Evolutionary conservation across 64 coral and sea anemone genomes (phyloP).

Genomic region (Cladopsammia gracilis): DNA sequence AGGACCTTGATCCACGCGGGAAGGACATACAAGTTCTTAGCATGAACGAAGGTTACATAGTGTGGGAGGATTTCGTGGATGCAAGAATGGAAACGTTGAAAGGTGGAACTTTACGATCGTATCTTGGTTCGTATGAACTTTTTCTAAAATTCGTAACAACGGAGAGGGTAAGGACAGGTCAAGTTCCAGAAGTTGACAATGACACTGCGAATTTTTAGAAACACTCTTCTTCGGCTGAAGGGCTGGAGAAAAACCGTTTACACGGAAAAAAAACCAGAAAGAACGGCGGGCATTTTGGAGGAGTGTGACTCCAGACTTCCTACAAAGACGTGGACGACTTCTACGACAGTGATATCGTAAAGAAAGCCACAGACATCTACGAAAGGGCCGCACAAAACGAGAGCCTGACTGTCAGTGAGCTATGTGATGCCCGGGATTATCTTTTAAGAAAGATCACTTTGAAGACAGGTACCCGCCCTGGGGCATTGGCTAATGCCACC

Average conservation of each 20-base stretch:
- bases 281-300: not conserved
- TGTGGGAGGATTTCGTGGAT: not conserved
- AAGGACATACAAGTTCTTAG: not conserved
- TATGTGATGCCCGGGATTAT: not conserved
- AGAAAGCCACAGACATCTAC: not conserved
- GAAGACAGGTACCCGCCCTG: constrained; percentile 7
- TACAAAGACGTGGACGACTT: not conserved
- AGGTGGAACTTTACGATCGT: not conserved
- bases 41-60: not conserved
- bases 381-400: not conserved
- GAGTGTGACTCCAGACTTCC: not conserved
- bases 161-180: not conserved
- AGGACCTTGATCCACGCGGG: not conserved
- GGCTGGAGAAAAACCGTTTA: not conserved
- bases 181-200: not conserved
- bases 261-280: not conserved
- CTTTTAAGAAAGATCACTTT: not conserved
- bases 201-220: not conserved
- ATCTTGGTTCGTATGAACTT: not conserved
- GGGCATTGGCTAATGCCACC: not conserved
- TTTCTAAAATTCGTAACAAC: not conserved
- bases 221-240: not conserved
- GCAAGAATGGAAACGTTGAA: not conserved
- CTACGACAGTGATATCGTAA: no score
- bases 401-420: not conserved